Percentiles rank a stretch among this genome's conserved stretches.
Evolutionary conservation across 2,113 vertebrate genomes (phyloP).

Genomic region (Chrysemys picta): DNA sequence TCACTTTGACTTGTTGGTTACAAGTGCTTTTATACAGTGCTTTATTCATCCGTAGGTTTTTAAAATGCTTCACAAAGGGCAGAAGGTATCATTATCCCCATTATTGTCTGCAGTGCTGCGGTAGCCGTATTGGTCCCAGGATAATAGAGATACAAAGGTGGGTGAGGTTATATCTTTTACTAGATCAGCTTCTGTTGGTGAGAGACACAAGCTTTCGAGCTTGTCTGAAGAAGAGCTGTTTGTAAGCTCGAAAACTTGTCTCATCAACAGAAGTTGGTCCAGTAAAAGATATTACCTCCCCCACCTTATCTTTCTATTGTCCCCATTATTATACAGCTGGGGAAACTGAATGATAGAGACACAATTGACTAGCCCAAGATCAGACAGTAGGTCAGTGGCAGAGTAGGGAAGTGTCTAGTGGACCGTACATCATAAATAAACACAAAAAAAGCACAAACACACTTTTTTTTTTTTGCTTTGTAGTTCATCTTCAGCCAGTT

Average conservation of each 20-base stretch:
- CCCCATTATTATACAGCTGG: neutral
- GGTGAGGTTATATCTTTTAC: neutral
- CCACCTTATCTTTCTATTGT: neutral
- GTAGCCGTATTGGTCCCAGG: neutral
- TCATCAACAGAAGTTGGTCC: too few relatives aligned
- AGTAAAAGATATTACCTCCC: neutral
- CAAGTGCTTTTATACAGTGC: neutral
- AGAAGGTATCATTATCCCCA: neutral
- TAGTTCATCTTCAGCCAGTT: neutral
- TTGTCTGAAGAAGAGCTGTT: neutral
- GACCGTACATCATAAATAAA: neutral
- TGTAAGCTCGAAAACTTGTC: neutral
- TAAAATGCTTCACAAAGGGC: neutral
- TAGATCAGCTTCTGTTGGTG: neutral
- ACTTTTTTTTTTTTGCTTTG: neutral
- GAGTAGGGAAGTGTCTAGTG: neutral
- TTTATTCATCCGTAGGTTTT: neutral
- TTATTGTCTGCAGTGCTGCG: neutral
- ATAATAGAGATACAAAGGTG: neutral
- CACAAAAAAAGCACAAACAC: neutral
- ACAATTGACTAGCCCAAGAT: neutral
- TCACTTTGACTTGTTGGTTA: neutral
- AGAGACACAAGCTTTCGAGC: neutral
- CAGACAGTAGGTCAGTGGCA: neutral
- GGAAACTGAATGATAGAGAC: neutral